A percentile compares a stretch with the other conserved stretches of the same genome.
phyloP scores from a whole-genome alignment of 2,797 vertebrate genomes.

The Cyprinella venusta region DNA sequence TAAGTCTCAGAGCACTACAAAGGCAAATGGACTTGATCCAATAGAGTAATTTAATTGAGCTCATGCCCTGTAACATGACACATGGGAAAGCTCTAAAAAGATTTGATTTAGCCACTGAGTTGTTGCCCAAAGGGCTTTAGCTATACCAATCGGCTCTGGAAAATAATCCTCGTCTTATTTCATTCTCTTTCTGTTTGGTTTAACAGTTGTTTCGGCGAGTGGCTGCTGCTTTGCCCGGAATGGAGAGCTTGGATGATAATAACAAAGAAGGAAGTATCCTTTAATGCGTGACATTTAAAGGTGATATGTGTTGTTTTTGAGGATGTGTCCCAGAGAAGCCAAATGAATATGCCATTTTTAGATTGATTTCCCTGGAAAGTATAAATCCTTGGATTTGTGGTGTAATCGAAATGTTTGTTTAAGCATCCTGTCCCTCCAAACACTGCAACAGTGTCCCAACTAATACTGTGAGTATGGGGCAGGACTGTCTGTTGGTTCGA shows the following conservation, averaged over 20 bases:
- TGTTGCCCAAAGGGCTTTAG: slow-evolving; percentile 12
- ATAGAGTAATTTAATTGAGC: slow-evolving; percentile 25
- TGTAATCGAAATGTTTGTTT: not conserved
- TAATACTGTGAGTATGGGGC: not conserved
- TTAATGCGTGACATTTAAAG: slow-evolving; percentile 62
- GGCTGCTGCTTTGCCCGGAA: slow-evolving; percentile 91
- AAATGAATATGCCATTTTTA: not conserved
- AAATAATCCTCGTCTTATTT: not conserved
- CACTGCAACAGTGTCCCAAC: not conserved
- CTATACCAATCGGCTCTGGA: not conserved
- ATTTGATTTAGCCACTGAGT: slow-evolving; percentile 41
- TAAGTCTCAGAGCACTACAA: slow-evolving; percentile 65
- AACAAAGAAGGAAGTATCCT: slow-evolving; percentile 98
- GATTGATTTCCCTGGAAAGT: not conserved
- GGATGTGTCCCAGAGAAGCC: not conserved
- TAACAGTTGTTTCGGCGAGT: slow-evolving; percentile 90
- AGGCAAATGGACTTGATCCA: slow-evolving; percentile 31
- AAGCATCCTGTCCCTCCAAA: not conserved
- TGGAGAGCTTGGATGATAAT: slow-evolving; percentile 92
- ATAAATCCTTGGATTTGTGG: not conserved
- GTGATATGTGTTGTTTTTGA: not conserved
- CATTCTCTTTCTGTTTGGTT: slow-evolving; percentile 15
- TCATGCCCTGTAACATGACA: slow-evolving; percentile 24
- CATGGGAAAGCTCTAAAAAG: slow-evolving; percentile 28
- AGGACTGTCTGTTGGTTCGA: not conserved